A percentile compares a stretch with the other conserved stretches of the same genome.
Evolutionary conservation across 2,797 vertebrate species (phyloP).

Genomic region (Etheostoma nigrum): DNA sequence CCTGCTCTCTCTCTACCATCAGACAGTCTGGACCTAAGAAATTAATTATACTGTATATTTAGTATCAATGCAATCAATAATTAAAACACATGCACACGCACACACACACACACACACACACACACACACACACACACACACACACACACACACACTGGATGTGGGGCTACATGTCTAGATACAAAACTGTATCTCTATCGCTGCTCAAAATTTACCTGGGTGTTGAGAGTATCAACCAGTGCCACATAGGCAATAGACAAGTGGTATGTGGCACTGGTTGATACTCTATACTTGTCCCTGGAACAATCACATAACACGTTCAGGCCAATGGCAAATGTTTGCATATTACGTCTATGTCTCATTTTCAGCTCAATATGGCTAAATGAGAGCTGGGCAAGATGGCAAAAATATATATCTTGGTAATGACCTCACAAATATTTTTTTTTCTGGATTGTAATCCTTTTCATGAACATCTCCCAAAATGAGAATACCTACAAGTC

Average conservation of each 20-base stretch:
- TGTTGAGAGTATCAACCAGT: not conserved
- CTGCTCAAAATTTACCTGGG: slow-evolving; percentile 38
- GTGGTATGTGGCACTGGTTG: slow-evolving; percentile 6
- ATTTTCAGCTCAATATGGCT: not conserved
- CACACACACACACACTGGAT: not conserved
- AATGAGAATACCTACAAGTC: not conserved
- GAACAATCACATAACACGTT: slow-evolving; percentile 4
- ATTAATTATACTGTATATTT: not conserved
- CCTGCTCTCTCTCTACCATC: not conserved
- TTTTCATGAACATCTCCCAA: not conserved
- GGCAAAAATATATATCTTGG: not conserved
- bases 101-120: not conserved
- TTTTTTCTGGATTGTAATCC: not conserved
- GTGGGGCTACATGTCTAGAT: slow-evolving; percentile 49
- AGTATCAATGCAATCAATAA: slow-evolving; percentile 15
- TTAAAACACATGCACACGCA: not conserved
- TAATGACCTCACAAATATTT: not conserved
- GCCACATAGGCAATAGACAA: slow-evolving; percentile 8
- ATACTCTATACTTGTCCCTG: slow-evolving; percentile 1
- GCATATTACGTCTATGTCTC: no score
- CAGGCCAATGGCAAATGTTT: not conserved
- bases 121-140: not conserved
- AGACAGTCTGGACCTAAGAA: slow-evolving; percentile 4
- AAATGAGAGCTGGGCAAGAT: not conserved
- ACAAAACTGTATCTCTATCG: slow-evolving; percentile 32